Evolutionary conservation across 1,140 invertebrate species (phyloP).

Genomic region (Steinernema feltiae): DNA sequence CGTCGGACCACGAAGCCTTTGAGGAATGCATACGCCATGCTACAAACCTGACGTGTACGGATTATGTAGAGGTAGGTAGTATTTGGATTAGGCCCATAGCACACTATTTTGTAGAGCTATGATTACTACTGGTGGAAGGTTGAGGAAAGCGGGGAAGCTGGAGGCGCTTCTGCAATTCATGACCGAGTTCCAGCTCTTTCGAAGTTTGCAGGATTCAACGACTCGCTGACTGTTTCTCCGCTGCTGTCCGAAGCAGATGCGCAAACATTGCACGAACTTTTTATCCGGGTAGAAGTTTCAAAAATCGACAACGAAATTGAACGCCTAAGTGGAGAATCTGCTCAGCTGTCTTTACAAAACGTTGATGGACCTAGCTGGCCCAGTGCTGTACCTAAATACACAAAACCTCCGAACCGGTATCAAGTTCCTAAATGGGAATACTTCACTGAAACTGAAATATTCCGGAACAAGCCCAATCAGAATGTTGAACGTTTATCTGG

Average conservation of each 20-base stretch:
- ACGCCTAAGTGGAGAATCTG: slow-evolving; percentile 18
- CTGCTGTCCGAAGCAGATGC: slow-evolving; percentile 52
- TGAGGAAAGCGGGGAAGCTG: slow-evolving; percentile 43
- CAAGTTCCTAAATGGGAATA: slow-evolving; percentile 56
- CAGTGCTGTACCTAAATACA: slow-evolving; percentile 31
- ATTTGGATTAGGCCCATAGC: slow-evolving; percentile 17
- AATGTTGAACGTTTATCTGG: slow-evolving; percentile 44
- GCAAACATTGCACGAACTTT: slow-evolving; percentile 48
- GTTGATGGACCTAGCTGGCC: slow-evolving; percentile 42
- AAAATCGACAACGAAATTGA: slow-evolving; percentile 41
- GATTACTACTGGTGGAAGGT: slow-evolving; percentile 43
- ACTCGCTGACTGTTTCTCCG: slow-evolving; percentile 47
- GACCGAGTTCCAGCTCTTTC: slow-evolving; percentile 33
- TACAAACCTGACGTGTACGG: slow-evolving; percentile 48
- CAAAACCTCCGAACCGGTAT: slow-evolving; percentile 49
- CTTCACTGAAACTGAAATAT: slow-evolving; percentile 49
- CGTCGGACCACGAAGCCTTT: slow-evolving; percentile 48
- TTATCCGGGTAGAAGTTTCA: slow-evolving; percentile 47
- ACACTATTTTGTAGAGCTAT: slow-evolving; percentile 26
- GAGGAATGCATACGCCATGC: slow-evolving; percentile 53
- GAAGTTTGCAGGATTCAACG: slow-evolving; percentile 40
- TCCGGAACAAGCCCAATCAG: slow-evolving; percentile 53
- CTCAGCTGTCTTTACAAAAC: slow-evolving; percentile 17
- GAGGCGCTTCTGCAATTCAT: slow-evolving; percentile 40
- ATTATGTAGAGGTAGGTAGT: slow-evolving; percentile 23